phyloP scores from a whole-genome alignment of 2,888 invertebrate species.

The Anthoptus insignis region DNA sequence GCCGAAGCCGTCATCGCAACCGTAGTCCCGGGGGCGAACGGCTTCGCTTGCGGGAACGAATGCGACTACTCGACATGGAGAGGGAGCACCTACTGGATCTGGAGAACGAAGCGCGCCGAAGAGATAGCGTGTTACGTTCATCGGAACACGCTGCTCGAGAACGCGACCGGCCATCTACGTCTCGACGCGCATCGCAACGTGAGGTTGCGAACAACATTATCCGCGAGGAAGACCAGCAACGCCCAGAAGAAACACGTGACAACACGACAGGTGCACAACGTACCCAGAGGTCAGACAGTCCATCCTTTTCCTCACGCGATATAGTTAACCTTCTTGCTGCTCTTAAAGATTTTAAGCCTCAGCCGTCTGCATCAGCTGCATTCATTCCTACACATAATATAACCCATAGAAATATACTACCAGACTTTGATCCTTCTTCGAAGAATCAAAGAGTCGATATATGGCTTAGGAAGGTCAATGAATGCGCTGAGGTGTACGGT shows the following conservation, averaged over 20 bases:
- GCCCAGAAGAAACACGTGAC: no score
- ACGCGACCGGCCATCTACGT: background rate
- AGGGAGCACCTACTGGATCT: background rate
- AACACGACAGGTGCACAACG: background rate
- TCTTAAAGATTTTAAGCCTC: background rate
- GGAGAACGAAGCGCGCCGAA: background rate
- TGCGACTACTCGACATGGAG: background rate
- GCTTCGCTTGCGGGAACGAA: background rate
- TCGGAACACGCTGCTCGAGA: background rate
- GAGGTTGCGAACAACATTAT: background rate
- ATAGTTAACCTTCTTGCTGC: background rate
- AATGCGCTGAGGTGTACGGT: constrained; percentile 27
- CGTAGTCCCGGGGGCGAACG: background rate
- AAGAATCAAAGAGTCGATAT: constrained; percentile 35
- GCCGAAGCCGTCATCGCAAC: background rate
- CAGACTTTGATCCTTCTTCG: constrained; percentile 24
- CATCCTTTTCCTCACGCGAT: background rate
- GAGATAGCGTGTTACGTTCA: background rate
- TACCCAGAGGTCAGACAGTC: background rate
- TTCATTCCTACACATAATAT: background rate
- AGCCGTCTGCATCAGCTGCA: background rate
- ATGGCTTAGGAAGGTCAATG: constrained; percentile 39
- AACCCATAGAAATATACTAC: background rate
- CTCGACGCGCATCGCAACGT: background rate
- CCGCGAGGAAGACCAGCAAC: no score